These are phyloP conservation scores for Musca domestica DNA, from an alignment of 1,140 invertebrate genomes.

Conservation along the genomic window DNA sequence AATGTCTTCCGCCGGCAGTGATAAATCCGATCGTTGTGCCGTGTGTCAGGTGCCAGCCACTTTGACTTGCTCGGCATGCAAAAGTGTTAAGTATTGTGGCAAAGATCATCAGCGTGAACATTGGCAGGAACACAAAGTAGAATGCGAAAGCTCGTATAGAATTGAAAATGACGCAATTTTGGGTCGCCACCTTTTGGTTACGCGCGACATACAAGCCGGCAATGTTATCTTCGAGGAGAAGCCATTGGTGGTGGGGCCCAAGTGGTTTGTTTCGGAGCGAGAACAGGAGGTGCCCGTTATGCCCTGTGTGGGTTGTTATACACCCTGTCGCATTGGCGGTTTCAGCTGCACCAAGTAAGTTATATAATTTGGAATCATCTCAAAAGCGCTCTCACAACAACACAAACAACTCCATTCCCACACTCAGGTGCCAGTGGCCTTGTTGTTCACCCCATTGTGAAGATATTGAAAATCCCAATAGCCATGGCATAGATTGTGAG, in stretches of 20 bases:
- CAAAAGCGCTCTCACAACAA: neutral
- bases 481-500: constrained; percentile 69
- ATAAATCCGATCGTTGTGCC: constrained; percentile 48
- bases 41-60: constrained; percentile 59
- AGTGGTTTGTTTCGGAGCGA: constrained; percentile 56
- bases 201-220: constrained; percentile 64
- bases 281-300: constrained; percentile 37
- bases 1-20: too few species aligned
- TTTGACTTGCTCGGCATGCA: constrained; percentile 66
- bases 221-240: constrained; percentile 67
- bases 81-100: constrained; percentile 61
- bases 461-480: constrained; percentile 61
- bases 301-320: constrained; percentile 64
- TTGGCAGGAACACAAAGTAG: constrained; percentile 66
- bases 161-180: constrained; percentile 56
- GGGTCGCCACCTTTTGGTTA: constrained; percentile 68
- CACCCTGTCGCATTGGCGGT: constrained; percentile 55
- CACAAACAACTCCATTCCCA: neutral
- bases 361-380: neutral
- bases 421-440: constrained; percentile 67
- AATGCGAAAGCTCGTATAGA: constrained; percentile 62
- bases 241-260: constrained; percentile 71
- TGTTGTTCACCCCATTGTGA: constrained; percentile 64
- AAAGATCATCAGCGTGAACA: constrained; percentile 69
- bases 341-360: constrained; percentile 56